Evolutionary conservation across 1,140 invertebrate species (phyloP).

Genomic region (Diachasmimorpha longicaudata): DNA sequence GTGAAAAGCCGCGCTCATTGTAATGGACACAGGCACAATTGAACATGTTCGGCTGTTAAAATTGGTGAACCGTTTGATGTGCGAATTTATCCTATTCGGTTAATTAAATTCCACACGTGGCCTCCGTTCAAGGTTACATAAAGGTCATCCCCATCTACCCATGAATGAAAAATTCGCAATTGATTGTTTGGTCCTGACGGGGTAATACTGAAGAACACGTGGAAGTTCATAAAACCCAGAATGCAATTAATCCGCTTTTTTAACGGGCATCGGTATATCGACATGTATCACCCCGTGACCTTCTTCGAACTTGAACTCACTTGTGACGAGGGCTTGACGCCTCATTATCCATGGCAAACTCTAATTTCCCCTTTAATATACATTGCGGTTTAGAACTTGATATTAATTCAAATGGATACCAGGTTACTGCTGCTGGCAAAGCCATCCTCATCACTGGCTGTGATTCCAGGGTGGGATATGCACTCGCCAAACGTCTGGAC

Average conservation of each 20-base stretch:
- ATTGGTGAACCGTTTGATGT: too few relatives aligned
- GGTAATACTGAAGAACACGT: background rate
- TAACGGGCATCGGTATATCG: background rate
- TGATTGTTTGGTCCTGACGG: background rate
- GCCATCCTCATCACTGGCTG: slow-evolving; percentile 85
- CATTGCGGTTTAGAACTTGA: background rate
- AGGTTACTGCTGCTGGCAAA: slow-evolving; percentile 81
- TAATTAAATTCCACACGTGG: too few relatives aligned
- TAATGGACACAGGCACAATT: too few relatives aligned
- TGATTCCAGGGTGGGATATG: slow-evolving; percentile 79
- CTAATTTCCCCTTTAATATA: background rate
- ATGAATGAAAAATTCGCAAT: too few relatives aligned
- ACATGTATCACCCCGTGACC: background rate
- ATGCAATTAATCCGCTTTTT: background rate
- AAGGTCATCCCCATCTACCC: too few relatives aligned
- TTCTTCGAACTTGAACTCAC: background rate
- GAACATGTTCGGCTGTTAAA: too few relatives aligned
- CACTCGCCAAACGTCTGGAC: slow-evolving; percentile 76
- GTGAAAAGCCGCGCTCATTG: too few relatives aligned
- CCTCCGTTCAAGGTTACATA: too few relatives aligned
- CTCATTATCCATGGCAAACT: background rate
- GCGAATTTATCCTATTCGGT: too few relatives aligned
- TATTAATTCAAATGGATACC: slow-evolving; percentile 20
- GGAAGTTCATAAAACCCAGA: background rate
- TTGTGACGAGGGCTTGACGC: background rate